phyloP scores from a whole-genome alignment of 2,888 invertebrate genomes.

The Platerodrilus igneus region DNA sequence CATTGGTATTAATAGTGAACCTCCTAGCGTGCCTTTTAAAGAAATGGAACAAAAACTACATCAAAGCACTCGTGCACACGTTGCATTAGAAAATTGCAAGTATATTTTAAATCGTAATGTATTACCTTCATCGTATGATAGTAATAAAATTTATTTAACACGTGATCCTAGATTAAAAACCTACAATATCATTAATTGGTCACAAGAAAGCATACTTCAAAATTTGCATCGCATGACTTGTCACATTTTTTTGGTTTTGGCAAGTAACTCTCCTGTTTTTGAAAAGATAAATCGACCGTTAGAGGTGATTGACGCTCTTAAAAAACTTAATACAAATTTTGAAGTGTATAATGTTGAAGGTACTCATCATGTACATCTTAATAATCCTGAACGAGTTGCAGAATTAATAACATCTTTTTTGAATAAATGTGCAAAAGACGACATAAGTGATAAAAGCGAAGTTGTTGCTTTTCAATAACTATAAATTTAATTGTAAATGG shows the following conservation, averaged over 20 bases:
- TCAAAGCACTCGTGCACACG: constrained; percentile 52
- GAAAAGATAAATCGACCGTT: constrained; percentile 1
- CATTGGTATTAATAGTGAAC: constrained; percentile 45
- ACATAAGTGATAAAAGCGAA: too few species aligned
- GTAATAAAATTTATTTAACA: constrained; percentile 57
- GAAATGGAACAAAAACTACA: constrained; percentile 55
- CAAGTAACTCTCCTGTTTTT: not conserved
- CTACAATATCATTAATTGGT: constrained; percentile 48
- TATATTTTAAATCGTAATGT: constrained; percentile 54
- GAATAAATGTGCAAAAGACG: too few species aligned
- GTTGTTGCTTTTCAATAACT: too few species aligned
- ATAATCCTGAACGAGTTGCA: constrained; percentile 17
- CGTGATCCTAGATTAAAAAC: constrained; percentile 61
- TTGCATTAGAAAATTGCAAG: constrained; percentile 52
- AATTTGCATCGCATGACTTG: constrained; percentile 6
- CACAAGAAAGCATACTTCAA: constrained; percentile 2
- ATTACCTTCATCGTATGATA: constrained; percentile 50
- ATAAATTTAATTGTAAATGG: too few species aligned
- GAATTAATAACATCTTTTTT: too few species aligned
- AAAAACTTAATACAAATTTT: constrained; percentile 7
- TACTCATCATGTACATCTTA: constrained; percentile 24
- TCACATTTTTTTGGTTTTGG: constrained; percentile 9
- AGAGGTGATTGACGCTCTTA: constrained; percentile 4
- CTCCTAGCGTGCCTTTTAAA: constrained; percentile 58
- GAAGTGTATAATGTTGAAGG: constrained; percentile 11